Evolutionary conservation across 2,797 vertebrate species (phyloP).

Genomic region (Pipistrellus pygmaeus): DNA sequence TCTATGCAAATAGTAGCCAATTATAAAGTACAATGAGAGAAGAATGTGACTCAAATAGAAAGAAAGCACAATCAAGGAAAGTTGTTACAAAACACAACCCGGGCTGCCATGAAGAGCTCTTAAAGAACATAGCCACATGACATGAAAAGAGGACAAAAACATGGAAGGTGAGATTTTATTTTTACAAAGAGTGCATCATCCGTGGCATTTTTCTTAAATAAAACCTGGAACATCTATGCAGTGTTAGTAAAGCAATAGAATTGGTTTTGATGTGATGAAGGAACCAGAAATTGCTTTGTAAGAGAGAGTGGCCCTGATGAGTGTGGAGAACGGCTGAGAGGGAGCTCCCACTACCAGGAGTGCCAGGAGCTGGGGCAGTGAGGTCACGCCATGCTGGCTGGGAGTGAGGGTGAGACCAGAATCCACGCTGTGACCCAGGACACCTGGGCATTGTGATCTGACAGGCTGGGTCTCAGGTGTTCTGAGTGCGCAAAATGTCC

Average conservation of each 20-base stretch:
- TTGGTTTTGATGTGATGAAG: not conserved
- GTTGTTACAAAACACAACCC: not conserved
- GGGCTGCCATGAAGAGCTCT: not conserved
- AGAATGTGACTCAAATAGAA: not conserved
- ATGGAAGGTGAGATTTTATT: not conserved
- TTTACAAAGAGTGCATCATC: not conserved
- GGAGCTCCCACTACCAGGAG: not conserved
- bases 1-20: not conserved
- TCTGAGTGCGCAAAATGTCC: not conserved
- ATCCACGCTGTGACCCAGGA: accelerated
- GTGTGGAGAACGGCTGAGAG: not conserved
- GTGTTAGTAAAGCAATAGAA: not conserved
- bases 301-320: not conserved
- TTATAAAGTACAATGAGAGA: not conserved
- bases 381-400: not conserved
- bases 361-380: not conserved
- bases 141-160: not conserved
- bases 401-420: not conserved
- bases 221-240: not conserved
- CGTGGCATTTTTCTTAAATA: not conserved
- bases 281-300: not conserved
- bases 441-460: accelerated
- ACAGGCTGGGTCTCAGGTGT: no score
- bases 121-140: not conserved
- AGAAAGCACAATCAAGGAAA: not conserved